Conservation (phyloP, 2,888 invertebrate genomes). For the Scaptomyza tumidula region DNA sequence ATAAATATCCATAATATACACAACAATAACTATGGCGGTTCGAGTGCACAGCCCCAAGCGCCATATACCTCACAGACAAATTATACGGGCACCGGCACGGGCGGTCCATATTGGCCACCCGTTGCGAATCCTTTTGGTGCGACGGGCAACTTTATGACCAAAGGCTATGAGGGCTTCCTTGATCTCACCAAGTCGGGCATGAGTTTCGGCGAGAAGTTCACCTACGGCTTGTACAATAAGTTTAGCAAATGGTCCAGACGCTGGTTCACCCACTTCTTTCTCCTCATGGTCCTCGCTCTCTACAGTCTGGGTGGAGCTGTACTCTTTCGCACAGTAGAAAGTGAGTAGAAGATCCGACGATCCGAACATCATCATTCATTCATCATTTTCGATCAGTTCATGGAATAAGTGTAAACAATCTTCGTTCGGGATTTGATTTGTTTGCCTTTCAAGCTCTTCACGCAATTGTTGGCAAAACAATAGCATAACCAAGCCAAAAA, state of each 20-base stretch:
- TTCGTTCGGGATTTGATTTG: slow-evolving; percentile 43
- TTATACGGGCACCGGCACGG: slow-evolving; percentile 51
- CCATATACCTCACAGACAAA: slow-evolving; percentile 78
- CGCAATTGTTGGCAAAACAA: slow-evolving; percentile 54
- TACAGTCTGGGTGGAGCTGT: slow-evolving; percentile 94
- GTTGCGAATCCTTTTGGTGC: slow-evolving; percentile 86
- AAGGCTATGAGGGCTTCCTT: slow-evolving; percentile 91
- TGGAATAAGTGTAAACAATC: slow-evolving; percentile 27
- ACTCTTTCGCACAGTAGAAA: slow-evolving; percentile 92
- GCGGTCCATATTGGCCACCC: slow-evolving; percentile 82
- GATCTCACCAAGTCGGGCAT: slow-evolving; percentile 93
- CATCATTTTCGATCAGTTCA: not conserved
- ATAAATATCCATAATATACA: slow-evolving; percentile 78
- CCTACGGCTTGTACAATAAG: slow-evolving; percentile 92
- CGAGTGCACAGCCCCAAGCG: slow-evolving; percentile 66
- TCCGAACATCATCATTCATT: not conserved
- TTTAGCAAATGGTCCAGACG: slow-evolving; percentile 90
- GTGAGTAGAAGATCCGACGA: slow-evolving; percentile 84
- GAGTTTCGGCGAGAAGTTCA: slow-evolving; percentile 92
- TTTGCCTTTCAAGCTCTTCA: slow-evolving; percentile 65
- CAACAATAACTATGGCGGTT: slow-evolving; percentile 45
- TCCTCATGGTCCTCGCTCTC: slow-evolving; percentile 90
- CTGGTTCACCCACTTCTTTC: slow-evolving; percentile 96
- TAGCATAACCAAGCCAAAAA: slow-evolving; percentile 35
- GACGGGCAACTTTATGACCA: slow-evolving; percentile 90